These are phyloP conservation scores for Mechanitis mazaeus DNA, from an alignment of 2,888 invertebrate species.

Conservation along the genomic window DNA sequence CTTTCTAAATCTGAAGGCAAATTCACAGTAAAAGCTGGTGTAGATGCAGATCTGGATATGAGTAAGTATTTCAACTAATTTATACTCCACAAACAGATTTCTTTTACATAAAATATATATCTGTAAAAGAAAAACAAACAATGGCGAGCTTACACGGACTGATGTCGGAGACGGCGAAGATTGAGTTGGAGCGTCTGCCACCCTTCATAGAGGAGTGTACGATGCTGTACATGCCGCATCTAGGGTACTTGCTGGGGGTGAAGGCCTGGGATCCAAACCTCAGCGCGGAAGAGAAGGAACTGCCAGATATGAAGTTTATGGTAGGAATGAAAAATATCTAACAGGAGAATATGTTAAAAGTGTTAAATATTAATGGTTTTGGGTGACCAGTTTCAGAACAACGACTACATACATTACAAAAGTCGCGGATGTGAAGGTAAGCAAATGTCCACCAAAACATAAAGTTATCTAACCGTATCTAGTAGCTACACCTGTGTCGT, in stretches of 20 bases:
- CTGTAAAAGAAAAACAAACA: constrained; percentile 78
- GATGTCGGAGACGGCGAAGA: constrained; percentile 82
- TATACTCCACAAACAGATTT: background rate
- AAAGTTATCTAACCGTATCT: no score
- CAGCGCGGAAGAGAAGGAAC: constrained; percentile 72
- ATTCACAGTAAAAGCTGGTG: constrained; percentile 84
- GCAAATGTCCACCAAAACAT: background rate
- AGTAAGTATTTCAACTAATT: constrained; percentile 63
- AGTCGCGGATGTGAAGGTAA: constrained; percentile 80
- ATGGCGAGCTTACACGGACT: constrained; percentile 83
- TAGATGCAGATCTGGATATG: constrained; percentile 85
- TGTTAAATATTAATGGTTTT: background rate
- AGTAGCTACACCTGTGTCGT: no score
- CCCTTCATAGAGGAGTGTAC: constrained; percentile 80
- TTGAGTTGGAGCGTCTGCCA: constrained; percentile 82
- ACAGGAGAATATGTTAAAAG: no score
- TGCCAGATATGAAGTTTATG: constrained; percentile 84
- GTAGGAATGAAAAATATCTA: constrained; percentile 50
- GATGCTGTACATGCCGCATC: constrained; percentile 83
- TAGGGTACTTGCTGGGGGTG: constrained; percentile 88
- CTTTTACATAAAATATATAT: background rate
- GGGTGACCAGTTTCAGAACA: constrained; percentile 76
- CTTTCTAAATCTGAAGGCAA: constrained; percentile 77
- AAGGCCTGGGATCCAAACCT: constrained; percentile 79
- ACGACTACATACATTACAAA: constrained; percentile 83